phyloP scores from a whole-genome alignment of 2,888 invertebrate genomes.

The Drosophila bunnanda region DNA sequence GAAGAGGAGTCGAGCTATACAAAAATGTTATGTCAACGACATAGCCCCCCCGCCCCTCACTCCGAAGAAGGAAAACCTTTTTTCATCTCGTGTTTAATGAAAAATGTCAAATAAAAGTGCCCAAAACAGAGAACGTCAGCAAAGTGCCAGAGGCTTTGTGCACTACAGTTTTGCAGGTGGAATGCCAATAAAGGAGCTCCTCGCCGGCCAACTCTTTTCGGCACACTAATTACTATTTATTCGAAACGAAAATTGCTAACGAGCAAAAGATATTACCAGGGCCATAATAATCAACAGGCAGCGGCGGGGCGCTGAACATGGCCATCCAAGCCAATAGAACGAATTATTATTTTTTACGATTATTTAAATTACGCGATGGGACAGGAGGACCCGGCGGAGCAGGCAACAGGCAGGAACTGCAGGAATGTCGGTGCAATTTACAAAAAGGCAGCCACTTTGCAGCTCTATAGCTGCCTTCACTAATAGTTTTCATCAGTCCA shows the following conservation, averaged over 20 bases:
- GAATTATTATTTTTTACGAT: slow-evolving; percentile 81
- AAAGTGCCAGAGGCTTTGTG: slow-evolving; percentile 76
- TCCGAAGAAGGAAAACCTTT: slow-evolving; percentile 61
- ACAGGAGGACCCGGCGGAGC: slow-evolving; percentile 35
- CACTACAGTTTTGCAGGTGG: slow-evolving; percentile 65
- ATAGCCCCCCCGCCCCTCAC: not conserved
- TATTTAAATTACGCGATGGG: slow-evolving; percentile 76
- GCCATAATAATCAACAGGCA: slow-evolving; percentile 63
- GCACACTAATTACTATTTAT: slow-evolving; percentile 79
- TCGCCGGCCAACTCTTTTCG: slow-evolving; percentile 62
- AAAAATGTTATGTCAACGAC: slow-evolving; percentile 76
- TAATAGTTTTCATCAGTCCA: slow-evolving; percentile 79
- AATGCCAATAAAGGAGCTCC: slow-evolving; percentile 41
- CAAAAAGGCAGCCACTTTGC: slow-evolving; percentile 67
- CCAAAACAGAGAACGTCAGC: slow-evolving; percentile 68
- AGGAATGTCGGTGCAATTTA: slow-evolving; percentile 75
- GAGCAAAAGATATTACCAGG: slow-evolving; percentile 77
- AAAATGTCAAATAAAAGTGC: slow-evolving; percentile 80
- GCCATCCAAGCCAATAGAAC: slow-evolving; percentile 57
- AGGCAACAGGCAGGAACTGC: not conserved
- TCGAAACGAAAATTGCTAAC: slow-evolving; percentile 81
- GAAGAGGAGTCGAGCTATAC: slow-evolving; percentile 35
- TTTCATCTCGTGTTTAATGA: slow-evolving; percentile 79
- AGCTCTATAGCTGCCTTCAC: slow-evolving; percentile 61
- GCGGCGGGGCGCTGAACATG: slow-evolving; percentile 21